These are phyloP conservation scores for Megathymus violae DNA, from an alignment of 1,140 invertebrate species.

Conservation along the genomic window DNA sequence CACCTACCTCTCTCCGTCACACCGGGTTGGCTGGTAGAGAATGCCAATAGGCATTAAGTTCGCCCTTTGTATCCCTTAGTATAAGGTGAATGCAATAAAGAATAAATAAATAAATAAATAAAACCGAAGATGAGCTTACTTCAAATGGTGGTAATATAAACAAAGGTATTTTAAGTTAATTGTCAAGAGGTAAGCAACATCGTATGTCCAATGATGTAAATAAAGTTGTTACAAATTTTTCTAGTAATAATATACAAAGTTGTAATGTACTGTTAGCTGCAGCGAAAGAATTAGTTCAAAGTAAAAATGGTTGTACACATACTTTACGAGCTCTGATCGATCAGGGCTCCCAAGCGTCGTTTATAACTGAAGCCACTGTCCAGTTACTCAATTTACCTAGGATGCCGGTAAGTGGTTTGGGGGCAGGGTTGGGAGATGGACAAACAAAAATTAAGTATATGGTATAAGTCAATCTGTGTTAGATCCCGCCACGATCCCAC, in stretches of 20 bases:
- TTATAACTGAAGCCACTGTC: slow-evolving; percentile 36
- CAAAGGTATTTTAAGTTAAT: too few species aligned
- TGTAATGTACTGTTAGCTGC: slow-evolving; percentile 1
- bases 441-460: slow-evolving; percentile 37
- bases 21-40: too few species aligned
- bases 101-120: too few species aligned
- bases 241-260: neutral
- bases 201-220: too few species aligned
- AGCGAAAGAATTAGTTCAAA: neutral
- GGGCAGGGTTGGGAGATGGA: slow-evolving; percentile 38
- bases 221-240: too few species aligned
- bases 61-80: too few species aligned
- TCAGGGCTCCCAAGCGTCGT: slow-evolving; percentile 36
- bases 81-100: too few species aligned
- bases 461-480: slow-evolving; percentile 37
- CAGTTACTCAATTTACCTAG: slow-evolving; percentile 34
- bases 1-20: too few species aligned
- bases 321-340: slow-evolving; percentile 26
- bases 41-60: too few species aligned
- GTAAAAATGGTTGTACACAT: slow-evolving; percentile 21
- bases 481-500: slow-evolving; percentile 30
- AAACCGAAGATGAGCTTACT: too few species aligned
- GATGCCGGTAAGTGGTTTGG: slow-evolving; percentile 28
- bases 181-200: too few species aligned
- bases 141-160: too few species aligned